Evolutionary conservation across 2,888 invertebrate species (phyloP), one percentile per base, ranked within the genome.

Genomic region (Arge pagana): DNA sequence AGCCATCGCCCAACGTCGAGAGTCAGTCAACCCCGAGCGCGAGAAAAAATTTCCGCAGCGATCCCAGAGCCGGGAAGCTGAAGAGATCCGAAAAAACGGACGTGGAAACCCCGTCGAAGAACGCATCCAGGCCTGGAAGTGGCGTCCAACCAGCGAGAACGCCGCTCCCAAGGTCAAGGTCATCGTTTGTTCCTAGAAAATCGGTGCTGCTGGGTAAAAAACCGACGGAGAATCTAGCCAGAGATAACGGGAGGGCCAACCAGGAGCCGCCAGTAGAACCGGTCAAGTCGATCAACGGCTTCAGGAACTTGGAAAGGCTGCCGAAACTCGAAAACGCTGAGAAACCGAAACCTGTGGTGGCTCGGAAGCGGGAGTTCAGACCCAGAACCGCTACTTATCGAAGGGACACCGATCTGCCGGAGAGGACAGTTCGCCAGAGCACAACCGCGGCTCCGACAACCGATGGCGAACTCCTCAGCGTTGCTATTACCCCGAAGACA

Each of bases 321-420:
- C 28, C 58, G 5, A 61, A n/a, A n/a, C n/a, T n/a, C n/a, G n/a
- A n/a, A n/a, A n/a, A n/a, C n/a, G n/a, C n/a, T n/a, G n/a, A 51
- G 33, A 63, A 62, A 39, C 28, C 48, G 8, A 37, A 50, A 10
- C 4, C 33, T 4, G 19, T 24, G 30, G n/a, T 16, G n/a, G 11
- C 48, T 15, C 28, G 8, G 11, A 45, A 37, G 39, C 43, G 58
- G 0, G 70, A 74, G 24, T 68, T 63, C 30, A 63, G 73, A 16
- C 70, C 74, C 3, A 64, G 74, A 49, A 74, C 74, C 2, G 66
- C 73, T 16, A 74, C 74, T 21, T 74, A 74, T 48, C 63, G 74
- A 28, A 63, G 74, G 11, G 72, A 74, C 37, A 73, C 71, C 4
- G 73, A 71, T 43, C 30, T 62, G 7, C 66, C 69, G 0, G 42